Conservation (phyloP, 2,797 vertebrate genomes). For the Melanotaenia trifasciata region DNA sequence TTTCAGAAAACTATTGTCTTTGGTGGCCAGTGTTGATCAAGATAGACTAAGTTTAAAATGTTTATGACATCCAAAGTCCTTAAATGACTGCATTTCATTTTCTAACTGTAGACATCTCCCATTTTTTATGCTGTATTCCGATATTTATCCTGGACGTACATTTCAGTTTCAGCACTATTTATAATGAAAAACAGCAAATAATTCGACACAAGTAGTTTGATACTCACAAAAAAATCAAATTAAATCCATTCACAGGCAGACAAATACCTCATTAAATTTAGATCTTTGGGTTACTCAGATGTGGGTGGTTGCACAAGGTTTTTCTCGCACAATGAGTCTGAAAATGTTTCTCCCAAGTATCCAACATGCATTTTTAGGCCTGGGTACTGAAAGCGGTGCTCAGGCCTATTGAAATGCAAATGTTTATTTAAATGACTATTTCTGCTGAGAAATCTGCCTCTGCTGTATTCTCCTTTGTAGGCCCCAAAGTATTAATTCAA, state of each 20-base stretch:
- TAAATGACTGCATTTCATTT: not conserved
- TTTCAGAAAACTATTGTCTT: not conserved
- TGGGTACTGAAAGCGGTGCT: no score
- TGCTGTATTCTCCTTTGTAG: not conserved
- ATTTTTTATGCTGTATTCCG: not conserved
- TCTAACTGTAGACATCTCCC: not conserved
- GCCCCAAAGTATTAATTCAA: not conserved
- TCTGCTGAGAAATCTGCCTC: not conserved
- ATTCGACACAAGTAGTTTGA: not conserved
- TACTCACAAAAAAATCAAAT: not conserved
- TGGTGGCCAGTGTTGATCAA: not conserved
- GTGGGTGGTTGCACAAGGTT: not conserved
- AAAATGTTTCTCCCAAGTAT: not conserved
- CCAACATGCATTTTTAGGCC: not conserved
- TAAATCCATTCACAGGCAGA: not conserved
- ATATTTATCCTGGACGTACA: not conserved
- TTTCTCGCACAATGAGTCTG: not conserved
- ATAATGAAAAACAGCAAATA: not conserved
- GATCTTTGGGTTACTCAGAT: not conserved
- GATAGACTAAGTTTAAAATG: not conserved
- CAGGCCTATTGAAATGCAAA: no score
- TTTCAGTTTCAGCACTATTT: not conserved
- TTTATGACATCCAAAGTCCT: not conserved
- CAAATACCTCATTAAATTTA: not conserved
- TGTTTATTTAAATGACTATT: not conserved